A percentile compares a stretch with the other conserved stretches of the same genome.
phyloP scores from a whole-genome alignment of 1,140 invertebrate species.

The Heliothis virescens region DNA sequence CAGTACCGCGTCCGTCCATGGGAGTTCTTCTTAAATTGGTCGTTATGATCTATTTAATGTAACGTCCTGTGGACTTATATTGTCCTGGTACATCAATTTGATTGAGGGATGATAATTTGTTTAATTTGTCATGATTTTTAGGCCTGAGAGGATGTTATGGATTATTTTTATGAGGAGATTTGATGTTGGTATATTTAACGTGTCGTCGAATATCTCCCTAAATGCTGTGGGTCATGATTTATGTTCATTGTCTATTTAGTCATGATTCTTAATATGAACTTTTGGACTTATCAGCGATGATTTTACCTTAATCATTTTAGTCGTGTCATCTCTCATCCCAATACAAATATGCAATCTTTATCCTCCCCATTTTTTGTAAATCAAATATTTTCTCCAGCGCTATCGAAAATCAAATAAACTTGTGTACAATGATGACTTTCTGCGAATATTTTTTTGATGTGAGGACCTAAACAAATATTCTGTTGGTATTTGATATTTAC shows the following conservation, averaged over 20 bases:
- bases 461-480: slow-evolving; percentile 41
- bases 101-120: slow-evolving; percentile 59
- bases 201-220: background rate
- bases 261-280: too few species aligned
- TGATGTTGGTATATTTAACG: background rate
- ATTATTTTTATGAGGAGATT: slow-evolving; percentile 21
- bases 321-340: background rate
- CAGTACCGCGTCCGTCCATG: slow-evolving; percentile 28
- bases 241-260: too few species aligned
- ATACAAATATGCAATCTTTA: slow-evolving; percentile 21
- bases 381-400: slow-evolving; percentile 26
- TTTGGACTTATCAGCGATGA: too few species aligned
- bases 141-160: slow-evolving; percentile 43
- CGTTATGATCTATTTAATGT: slow-evolving; percentile 62
- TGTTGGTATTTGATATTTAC: slow-evolving; percentile 1
- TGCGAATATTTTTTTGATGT: slow-evolving; percentile 42
- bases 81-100: slow-evolving; percentile 54
- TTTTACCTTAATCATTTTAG: background rate
- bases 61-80: slow-evolving; percentile 58
- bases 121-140: slow-evolving; percentile 49
- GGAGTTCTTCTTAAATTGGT: slow-evolving; percentile 60
- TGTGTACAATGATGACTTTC: slow-evolving; percentile 57
- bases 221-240: too few species aligned
- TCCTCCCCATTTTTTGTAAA: slow-evolving; percentile 16
- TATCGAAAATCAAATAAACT: slow-evolving; percentile 42